Base-by-base conservation (phyloP, 2,888 invertebrate species). In the Drosophila cracens region DNA sequence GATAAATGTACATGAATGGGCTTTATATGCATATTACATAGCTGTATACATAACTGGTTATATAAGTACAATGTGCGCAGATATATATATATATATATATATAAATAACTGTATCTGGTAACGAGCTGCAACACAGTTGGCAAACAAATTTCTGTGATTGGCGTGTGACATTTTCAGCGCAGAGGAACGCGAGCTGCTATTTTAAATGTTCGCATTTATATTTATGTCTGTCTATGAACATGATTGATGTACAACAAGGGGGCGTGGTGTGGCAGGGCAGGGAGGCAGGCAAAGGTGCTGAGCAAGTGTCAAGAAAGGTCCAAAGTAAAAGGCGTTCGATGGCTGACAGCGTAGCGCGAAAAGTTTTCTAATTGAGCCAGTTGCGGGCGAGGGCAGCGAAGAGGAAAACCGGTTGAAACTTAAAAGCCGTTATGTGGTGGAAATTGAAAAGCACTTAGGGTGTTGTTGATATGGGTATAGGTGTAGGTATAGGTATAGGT, bases 111-210 rank as follows among this genome's bases (percentile, higher is more conserved):
- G 51, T 65, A 43, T 27, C 36, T 62, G 59, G 48, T 65, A 62
- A 75, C 70, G 76, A 73, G 40, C 76, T 61, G 53, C 56, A 53
- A 58, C 40, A 36, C 52, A 48, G 74, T 70, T 70, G 73, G 74
- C 83, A 80, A 83, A 78, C 86, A 83, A 63, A 75, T 78, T 67
- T 61, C 71, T 36, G 68, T 87, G 85, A 85, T 89, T 85, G 85
- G 89, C 85, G 83, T 84, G 80, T 80, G 89, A 89, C 89, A 85
- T 72, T 87, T 87, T 62, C 70, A 82, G 77, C 76, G 62, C 74
- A 52, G n/a, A 48, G 16, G 48, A 59, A 40, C 71, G n/a, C 71
- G 75, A 52, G 40, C 48, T 67, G 54, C 54, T 85, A 77, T 82
- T 84, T 79, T 61, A 82, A 87, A 80, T 74, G 60, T 79, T 82